Percentiles rank a stretch among this genome's conserved stretches.
These are phyloP conservation scores for Ethmia dodecea DNA, from an alignment of 2,888 invertebrate species.

Conservation along the genomic window DNA sequence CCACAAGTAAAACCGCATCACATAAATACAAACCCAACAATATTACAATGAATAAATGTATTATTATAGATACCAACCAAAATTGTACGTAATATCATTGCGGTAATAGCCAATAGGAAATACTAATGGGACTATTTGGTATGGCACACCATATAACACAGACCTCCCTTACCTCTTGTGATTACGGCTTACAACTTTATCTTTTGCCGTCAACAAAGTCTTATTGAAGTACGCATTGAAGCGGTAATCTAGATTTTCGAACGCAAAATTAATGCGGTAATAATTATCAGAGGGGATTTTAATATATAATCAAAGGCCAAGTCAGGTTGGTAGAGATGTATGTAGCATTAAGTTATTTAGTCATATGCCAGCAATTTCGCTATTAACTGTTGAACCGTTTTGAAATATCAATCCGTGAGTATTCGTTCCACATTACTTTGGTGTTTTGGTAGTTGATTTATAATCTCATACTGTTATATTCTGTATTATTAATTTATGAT, in stretches of 20 bases:
- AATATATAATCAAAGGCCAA: constrained; percentile 30
- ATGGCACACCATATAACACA: constrained; percentile 30
- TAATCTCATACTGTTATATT: too few species aligned
- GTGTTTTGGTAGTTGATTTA: background rate
- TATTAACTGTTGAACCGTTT: constrained; percentile 50
- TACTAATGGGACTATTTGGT: constrained; percentile 52
- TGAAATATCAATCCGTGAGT: constrained; percentile 49
- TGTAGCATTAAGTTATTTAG: constrained; percentile 64
- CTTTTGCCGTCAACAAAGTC: background rate
- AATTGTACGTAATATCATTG: constrained; percentile 61
- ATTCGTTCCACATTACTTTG: constrained; percentile 19
- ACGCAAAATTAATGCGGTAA: background rate
- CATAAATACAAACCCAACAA: too few species aligned
- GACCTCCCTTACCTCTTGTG: constrained; percentile 30
- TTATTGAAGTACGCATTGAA: background rate
- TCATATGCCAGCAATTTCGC: constrained; percentile 51
- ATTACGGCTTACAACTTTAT: constrained; percentile 22
- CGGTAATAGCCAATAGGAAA: constrained; percentile 57
- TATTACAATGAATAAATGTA: constrained; percentile 40
- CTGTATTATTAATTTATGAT: too few species aligned
- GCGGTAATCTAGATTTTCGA: background rate
- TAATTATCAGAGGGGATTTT: constrained; percentile 23
- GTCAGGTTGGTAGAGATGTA: constrained; percentile 24
- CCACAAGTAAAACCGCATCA: too few species aligned
- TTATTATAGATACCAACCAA: constrained; percentile 49